A percentile compares a stretch with the other conserved stretches of the same genome.
These are phyloP conservation scores for Palythoa grandiflora DNA, from an alignment of 92 coral and sea anemone species.

Conservation along the genomic window DNA sequence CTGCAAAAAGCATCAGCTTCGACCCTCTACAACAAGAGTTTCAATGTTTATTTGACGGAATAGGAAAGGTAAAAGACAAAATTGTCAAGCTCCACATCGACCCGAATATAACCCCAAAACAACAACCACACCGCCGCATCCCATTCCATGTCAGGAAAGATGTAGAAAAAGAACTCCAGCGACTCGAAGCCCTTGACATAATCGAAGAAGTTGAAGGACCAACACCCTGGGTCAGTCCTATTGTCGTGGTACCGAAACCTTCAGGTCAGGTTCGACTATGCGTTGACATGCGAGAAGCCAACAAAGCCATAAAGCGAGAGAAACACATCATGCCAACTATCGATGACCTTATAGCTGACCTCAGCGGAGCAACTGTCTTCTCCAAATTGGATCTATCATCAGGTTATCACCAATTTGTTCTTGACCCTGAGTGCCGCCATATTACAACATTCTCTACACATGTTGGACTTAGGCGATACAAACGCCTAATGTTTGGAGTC, in stretches of 20 bases:
- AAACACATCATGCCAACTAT: conserved; percentile 71
- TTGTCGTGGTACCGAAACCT: conserved; percentile 73
- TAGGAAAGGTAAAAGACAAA: conserved; percentile 69
- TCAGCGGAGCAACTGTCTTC: conserved; percentile 65
- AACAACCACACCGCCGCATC: conserved; percentile 69
- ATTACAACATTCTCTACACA: conserved; percentile 77
- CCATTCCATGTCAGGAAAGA: conserved; percentile 63
- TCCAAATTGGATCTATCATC: conserved; percentile 70
- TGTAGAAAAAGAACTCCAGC: conserved; percentile 55
- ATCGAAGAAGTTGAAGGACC: conserved; percentile 71
- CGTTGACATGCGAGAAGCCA: conserved; percentile 80
- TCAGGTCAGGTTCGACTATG: conserved; percentile 73
- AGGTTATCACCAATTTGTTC: conserved; percentile 81
- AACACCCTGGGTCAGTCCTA: conserved; percentile 81
- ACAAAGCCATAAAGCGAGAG: conserved; percentile 65
- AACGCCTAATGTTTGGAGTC: conserved; percentile 77
- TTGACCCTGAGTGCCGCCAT: conserved; percentile 69
- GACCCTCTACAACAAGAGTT: conserved; percentile 42
- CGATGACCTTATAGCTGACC: conserved; percentile 29
- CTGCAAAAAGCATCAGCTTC: conserved; percentile 14
- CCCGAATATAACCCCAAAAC: conserved; percentile 58
- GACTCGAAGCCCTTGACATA: conserved; percentile 67
- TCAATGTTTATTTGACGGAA: conserved; percentile 66
- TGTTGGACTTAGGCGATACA: conserved; percentile 66
- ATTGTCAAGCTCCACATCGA: conserved; percentile 72